These are phyloP conservation scores for Phoenicopterus ruber DNA, from an alignment of 2,113 vertebrate species.

Conservation along the genomic window DNA sequence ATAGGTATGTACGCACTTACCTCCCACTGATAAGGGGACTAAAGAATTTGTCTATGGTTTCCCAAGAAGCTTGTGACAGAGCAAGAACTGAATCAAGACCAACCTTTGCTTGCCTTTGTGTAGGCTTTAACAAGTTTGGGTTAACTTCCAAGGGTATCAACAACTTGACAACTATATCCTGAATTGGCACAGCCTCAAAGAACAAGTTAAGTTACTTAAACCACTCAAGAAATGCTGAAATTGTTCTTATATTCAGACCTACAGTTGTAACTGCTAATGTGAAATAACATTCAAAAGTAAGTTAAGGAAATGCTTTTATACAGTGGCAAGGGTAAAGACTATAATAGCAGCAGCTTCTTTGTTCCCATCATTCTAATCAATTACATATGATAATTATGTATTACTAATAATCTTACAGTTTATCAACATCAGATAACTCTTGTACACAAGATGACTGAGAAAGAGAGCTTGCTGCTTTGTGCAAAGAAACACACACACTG, in stretches of 20 bases:
- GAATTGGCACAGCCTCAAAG: not conserved
- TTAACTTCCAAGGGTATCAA: not conserved
- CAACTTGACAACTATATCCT: not conserved
- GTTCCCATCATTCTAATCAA: not conserved
- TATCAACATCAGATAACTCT: not conserved
- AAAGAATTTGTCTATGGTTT: not conserved
- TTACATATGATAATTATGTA: not conserved
- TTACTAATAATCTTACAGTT: not conserved
- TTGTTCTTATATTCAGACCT: not conserved
- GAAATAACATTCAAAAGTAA: not conserved
- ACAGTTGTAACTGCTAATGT: not conserved
- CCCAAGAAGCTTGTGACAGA: not conserved
- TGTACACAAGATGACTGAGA: not conserved
- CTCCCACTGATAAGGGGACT: fast-evolving
- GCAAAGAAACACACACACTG: not conserved
- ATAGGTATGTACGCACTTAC: not conserved
- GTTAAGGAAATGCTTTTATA: not conserved
- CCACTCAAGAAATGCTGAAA: not conserved
- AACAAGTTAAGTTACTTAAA: not conserved
- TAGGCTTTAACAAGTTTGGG: not conserved
- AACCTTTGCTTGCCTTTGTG: not conserved
- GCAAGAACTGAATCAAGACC: not conserved
- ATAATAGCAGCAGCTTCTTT: not conserved
- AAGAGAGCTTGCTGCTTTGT: not conserved
- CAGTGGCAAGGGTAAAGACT: not conserved